These are phyloP conservation scores for Tetanocera ferruginea DNA, from an alignment of 2,888 invertebrate species.

Conservation along the genomic window DNA sequence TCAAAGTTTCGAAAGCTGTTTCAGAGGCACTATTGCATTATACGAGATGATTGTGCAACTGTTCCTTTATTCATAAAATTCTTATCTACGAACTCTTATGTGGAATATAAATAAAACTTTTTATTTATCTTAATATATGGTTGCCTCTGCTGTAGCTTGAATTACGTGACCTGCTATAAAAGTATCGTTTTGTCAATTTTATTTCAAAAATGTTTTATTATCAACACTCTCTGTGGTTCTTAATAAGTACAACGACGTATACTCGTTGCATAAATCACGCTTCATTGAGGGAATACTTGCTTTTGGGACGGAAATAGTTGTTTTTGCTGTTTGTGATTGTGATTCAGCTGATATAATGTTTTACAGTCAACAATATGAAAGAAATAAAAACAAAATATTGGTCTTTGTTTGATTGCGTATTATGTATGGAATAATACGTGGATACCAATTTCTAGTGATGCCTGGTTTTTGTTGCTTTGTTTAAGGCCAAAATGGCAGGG, in stretches of 20 bases:
- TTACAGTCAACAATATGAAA: not conserved
- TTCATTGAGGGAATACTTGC: not conserved
- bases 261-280: not conserved
- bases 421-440: too few relatives aligned
- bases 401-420: not conserved
- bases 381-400: too few relatives aligned
- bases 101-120: too few relatives aligned
- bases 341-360: not conserved
- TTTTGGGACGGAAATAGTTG: not conserved
- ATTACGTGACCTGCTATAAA: slow-evolving; percentile 26
- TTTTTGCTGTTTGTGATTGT: not conserved
- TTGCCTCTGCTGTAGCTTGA: not conserved
- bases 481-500: too few relatives aligned
- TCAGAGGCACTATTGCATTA: too few relatives aligned
- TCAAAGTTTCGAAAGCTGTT: too few relatives aligned
- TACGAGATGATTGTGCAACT: not conserved
- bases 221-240: not conserved
- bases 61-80: not conserved
- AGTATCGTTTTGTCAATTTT: slow-evolving; percentile 4
- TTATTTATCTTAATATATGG: not conserved
- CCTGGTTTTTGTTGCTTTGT: too few relatives aligned
- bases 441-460: too few relatives aligned
- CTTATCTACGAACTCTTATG: not conserved
- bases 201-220: not conserved
- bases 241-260: not conserved